Evolutionary conservation across 2,888 invertebrate species (phyloP).

Genomic region (Andricus curvator): DNA sequence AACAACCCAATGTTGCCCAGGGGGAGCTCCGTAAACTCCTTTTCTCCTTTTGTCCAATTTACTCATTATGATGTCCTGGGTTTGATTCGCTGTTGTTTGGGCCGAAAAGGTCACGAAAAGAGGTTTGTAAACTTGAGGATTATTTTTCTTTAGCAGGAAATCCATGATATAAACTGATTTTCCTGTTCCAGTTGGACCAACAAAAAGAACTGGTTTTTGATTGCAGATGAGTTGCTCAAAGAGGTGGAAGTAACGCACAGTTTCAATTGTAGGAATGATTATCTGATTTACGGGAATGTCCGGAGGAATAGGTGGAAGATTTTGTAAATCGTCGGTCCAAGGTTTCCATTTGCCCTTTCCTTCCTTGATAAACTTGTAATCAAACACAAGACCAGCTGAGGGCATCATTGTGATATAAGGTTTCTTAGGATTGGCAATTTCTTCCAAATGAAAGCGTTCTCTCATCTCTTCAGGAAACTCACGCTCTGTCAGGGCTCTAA

Average conservation of each 20-base stretch:
- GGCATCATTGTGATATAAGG: slow-evolving; percentile 92
- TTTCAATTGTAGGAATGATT: slow-evolving; percentile 94
- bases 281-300: slow-evolving; percentile 97
- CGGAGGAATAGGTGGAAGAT: slow-evolving; percentile 88
- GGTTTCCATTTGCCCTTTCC: slow-evolving; percentile 94
- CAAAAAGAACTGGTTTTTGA: slow-evolving; percentile 90
- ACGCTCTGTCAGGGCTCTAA: slow-evolving; percentile 88
- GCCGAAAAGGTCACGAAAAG: slow-evolving; percentile 95
- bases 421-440: slow-evolving; percentile 79
- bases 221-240: slow-evolving; percentile 89
- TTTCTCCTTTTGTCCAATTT: slow-evolving; percentile 95
- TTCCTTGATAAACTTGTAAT: slow-evolving; percentile 94
- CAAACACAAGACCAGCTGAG: slow-evolving; percentile 89
- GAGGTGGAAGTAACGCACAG: slow-evolving; percentile 89
- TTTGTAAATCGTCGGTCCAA: slow-evolving; percentile 90
- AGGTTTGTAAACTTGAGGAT: slow-evolving; percentile 89
- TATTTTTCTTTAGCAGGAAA: slow-evolving; percentile 88
- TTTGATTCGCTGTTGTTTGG: slow-evolving; percentile 95
- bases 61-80: slow-evolving; percentile 96
- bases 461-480: slow-evolving; percentile 86
- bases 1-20: slow-evolving; percentile 84
- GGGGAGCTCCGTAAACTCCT: slow-evolving; percentile 80
- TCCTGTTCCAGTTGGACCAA: slow-evolving; percentile 97
- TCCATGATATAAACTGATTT: slow-evolving; percentile 95
- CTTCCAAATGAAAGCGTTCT: slow-evolving; percentile 79